Evolutionary conservation across 2,797 vertebrate genomes (phyloP).

Genomic region (Enteromius fasciolatus): DNA sequence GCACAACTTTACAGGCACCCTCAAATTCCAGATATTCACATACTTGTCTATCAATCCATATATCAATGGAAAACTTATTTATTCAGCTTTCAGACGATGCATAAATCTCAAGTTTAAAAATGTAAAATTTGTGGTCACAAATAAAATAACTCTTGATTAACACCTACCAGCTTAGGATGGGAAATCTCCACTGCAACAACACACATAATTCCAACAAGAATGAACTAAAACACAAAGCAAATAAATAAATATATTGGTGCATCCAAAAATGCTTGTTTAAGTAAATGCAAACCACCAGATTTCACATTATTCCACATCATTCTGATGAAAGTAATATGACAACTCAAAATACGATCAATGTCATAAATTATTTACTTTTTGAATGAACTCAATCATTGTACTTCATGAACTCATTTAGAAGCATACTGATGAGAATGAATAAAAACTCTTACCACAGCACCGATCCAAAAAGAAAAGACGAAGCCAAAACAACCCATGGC

Average conservation of each 20-base stretch:
- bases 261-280: not conserved
- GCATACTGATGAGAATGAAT: not conserved
- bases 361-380: not conserved
- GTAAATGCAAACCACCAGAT: not conserved
- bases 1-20: too few relatives aligned
- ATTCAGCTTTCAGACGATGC: too few relatives aligned
- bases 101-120: too few relatives aligned
- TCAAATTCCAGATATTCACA: too few relatives aligned
- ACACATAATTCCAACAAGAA: not conserved
- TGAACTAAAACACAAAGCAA: not conserved
- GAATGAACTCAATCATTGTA: not conserved
- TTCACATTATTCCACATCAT: not conserved
- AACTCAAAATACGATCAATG: not conserved
- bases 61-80: too few relatives aligned
- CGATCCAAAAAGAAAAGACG: conserved; percentile 55
- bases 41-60: too few relatives aligned
- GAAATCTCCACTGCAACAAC: conserved; percentile 1
- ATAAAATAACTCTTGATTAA: not conserved
- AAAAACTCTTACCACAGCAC: conserved; percentile 67
- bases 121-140: too few relatives aligned
- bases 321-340: not conserved
- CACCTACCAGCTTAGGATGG: not conserved
- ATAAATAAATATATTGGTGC: not conserved
- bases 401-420: not conserved
- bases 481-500: conserved; percentile 50